phyloP scores from a whole-genome alignment of 2,113 vertebrate genomes.

The Ailurus styani region DNA sequence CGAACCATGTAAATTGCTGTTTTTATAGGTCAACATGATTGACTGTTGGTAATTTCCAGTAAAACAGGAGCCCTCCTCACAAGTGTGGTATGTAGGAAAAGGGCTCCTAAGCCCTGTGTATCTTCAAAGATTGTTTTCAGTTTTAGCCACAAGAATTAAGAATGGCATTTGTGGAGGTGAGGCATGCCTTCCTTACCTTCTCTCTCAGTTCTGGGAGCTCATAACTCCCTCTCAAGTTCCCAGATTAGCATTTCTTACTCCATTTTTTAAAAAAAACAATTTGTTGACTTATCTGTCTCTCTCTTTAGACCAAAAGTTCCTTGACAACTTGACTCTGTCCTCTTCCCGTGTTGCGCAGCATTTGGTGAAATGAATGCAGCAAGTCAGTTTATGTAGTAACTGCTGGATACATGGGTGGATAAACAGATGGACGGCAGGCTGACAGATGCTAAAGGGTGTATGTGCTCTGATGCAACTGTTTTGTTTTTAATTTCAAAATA shows the following conservation, averaged over 20 bases:
- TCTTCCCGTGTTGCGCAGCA: neutral
- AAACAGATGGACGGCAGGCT: neutral
- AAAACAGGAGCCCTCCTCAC: neutral
- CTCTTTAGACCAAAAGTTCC: neutral
- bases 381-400: neutral
- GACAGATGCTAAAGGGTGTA: neutral
- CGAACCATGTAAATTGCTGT: neutral
- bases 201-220: neutral
- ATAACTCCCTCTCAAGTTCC: neutral
- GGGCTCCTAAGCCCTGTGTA: neutral
- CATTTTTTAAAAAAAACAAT: neutral
- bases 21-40: neutral
- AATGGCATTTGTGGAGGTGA: neutral
- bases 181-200: neutral
- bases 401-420: neutral
- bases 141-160: neutral
- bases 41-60: neutral
- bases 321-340: neutral
- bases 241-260: neutral
- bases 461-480: neutral
- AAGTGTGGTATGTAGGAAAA: neutral
- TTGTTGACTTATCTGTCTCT: neutral
- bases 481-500: neutral
- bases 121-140: neutral
- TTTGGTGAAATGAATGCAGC: neutral